Conservation (phyloP, 2,113 vertebrate species). For the Crotalus horridus region DNA sequence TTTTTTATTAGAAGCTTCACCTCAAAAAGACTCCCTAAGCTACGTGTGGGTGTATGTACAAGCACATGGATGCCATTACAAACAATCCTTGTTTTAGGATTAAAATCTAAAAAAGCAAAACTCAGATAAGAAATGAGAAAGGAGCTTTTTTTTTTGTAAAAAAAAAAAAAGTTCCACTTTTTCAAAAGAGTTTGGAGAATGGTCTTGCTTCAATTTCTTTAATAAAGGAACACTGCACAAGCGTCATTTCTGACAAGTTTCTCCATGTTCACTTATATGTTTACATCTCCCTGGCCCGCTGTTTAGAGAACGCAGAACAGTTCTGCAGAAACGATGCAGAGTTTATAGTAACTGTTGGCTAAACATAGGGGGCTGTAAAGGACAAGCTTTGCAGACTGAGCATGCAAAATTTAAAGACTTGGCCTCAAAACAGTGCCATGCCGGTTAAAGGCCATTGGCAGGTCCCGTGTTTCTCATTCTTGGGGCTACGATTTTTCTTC, state of each 20-base stretch:
- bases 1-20: background rate
- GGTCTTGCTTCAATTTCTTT: background rate
- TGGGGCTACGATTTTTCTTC: fast-evolving
- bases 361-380: background rate
- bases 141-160: background rate
- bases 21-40: background rate
- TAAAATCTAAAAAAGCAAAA: background rate
- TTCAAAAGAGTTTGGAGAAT: background rate
- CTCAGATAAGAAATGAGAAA: background rate
- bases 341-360: background rate
- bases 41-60: background rate
- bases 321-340: background rate
- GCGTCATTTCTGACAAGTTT: background rate
- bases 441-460: background rate
- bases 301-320: background rate
- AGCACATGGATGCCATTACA: background rate
- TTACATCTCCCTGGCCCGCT: background rate
- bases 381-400: background rate
- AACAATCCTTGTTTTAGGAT: background rate
- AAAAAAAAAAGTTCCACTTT: background rate
- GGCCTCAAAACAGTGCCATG: background rate
- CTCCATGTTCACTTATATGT: background rate
- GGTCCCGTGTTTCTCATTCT: background rate
- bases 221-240: background rate
- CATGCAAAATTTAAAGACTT: background rate